Evolutionary conservation across 2,888 invertebrate species (phyloP).

Genomic region (Steromphala cineraria): DNA sequence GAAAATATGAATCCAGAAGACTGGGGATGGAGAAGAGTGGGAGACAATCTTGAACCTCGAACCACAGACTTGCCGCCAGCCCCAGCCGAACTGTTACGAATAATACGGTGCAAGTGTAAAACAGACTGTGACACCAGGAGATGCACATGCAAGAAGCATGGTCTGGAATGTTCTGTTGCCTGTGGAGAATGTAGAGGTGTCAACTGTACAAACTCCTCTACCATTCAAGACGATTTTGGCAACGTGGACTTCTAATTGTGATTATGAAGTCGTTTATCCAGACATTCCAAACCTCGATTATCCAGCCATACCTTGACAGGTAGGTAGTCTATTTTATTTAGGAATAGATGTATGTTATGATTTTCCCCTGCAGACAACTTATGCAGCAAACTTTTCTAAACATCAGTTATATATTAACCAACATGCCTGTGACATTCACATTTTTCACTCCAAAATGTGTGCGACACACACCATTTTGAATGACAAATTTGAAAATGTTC

Average conservation of each 20-base stretch:
- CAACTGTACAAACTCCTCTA: background rate
- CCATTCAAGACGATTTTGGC: too few species aligned
- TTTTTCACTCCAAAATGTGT: background rate
- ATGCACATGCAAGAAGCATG: conserved; percentile 34
- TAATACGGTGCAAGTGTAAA: conserved; percentile 46
- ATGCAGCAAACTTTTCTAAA: too few species aligned
- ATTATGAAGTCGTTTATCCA: too few species aligned
- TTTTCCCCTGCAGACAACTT: too few species aligned
- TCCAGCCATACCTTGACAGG: too few species aligned
- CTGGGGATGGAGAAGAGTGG: background rate
- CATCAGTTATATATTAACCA: too few species aligned
- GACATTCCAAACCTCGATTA: too few species aligned
- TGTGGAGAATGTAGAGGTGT: conserved; percentile 16
- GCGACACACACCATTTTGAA: background rate
- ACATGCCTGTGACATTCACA: background rate
- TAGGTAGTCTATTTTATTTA: too few species aligned
- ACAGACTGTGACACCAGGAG: conserved; percentile 36
- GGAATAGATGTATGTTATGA: too few species aligned
- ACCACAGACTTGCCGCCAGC: conserved; percentile 38
- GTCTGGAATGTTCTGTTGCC: conserved; percentile 17
- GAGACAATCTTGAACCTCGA: conserved; percentile 20
- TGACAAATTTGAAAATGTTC: background rate
- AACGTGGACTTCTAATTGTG: too few species aligned
- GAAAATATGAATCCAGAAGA: too few species aligned
- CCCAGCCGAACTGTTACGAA: conserved; percentile 38